A percentile compares a stretch with the other conserved stretches of the same genome.
These are phyloP conservation scores for Thamnophis sirtalis DNA, from an alignment of 2,113 vertebrate genomes.

Conservation along the genomic window DNA sequence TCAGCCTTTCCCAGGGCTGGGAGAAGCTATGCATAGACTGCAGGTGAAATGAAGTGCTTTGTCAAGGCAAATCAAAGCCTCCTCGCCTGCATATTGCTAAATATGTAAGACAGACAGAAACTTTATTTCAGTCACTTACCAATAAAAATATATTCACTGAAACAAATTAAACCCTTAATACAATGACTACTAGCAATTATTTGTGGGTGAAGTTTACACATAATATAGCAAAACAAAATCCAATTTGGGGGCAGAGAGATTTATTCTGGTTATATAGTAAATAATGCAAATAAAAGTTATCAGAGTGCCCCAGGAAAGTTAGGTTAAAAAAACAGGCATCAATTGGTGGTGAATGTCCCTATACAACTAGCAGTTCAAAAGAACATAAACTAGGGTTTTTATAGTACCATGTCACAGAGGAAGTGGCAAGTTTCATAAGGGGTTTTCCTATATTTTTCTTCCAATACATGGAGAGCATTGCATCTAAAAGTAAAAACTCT, in stretches of 20 bases:
- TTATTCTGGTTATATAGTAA: background rate
- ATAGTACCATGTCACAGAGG: background rate
- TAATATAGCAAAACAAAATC: background rate
- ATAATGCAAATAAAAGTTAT: background rate
- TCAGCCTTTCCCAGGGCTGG: background rate
- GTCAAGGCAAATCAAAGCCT: background rate
- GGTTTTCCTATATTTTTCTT: background rate
- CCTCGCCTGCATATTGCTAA: background rate
- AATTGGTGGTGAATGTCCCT: background rate
- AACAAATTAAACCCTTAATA: background rate
- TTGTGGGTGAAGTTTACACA: background rate
- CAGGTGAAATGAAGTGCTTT: background rate
- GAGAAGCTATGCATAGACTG: background rate
- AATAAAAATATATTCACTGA: background rate
- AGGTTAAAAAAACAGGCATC: background rate
- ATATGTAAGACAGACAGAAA: background rate
- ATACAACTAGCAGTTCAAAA: background rate
- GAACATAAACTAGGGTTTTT: background rate
- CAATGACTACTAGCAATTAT: background rate
- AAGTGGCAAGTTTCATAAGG: background rate
- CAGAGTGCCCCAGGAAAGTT: background rate
- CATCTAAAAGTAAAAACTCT: background rate
- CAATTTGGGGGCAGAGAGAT: background rate
- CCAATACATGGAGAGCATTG: background rate
- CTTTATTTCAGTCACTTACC: background rate